Percentiles rank a stretch among this genome's conserved stretches.
These are phyloP conservation scores for Meliscaeva auricollis DNA, from an alignment of 2,888 invertebrate species.

Conservation along the genomic window DNA sequence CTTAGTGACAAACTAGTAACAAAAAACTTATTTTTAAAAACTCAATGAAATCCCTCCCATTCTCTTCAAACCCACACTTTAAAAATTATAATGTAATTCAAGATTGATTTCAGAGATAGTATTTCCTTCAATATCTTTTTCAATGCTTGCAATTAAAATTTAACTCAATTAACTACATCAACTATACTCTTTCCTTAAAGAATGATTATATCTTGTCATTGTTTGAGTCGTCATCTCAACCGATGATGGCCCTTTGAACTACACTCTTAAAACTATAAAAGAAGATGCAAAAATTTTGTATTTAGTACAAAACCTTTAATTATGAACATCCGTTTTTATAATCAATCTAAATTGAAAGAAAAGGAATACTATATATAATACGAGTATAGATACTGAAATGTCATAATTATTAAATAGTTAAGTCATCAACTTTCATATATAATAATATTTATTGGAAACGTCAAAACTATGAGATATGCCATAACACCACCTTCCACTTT, in stretches of 20 bases:
- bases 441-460: constrained; percentile 22
- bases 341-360: constrained; percentile 60
- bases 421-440: constrained; percentile 22
- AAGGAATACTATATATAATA: not conserved
- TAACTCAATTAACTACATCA: constrained; percentile 61
- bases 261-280: not conserved
- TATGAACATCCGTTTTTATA: constrained; percentile 64
- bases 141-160: not conserved
- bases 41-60: too few relatives aligned
- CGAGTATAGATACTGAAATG: constrained; percentile 8
- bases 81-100: too few relatives aligned
- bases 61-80: too few relatives aligned
- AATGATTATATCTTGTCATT: constrained; percentile 3
- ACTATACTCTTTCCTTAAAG: constrained; percentile 5
- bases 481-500: constrained; percentile 20
- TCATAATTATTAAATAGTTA: constrained; percentile 48
- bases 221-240: constrained; percentile 19
- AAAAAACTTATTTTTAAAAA: too few relatives aligned
- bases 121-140: too few relatives aligned
- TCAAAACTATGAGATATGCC: constrained; percentile 24
- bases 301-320: constrained; percentile 52
- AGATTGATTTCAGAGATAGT: too few relatives aligned
- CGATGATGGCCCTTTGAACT: constrained; percentile 53
- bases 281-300: constrained; percentile 53
- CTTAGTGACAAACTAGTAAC: too few relatives aligned